Evolutionary conservation across 1,140 invertebrate species (phyloP), one percentile per base, ranked within the genome.

Genomic region (Drosophila bocki): DNA sequence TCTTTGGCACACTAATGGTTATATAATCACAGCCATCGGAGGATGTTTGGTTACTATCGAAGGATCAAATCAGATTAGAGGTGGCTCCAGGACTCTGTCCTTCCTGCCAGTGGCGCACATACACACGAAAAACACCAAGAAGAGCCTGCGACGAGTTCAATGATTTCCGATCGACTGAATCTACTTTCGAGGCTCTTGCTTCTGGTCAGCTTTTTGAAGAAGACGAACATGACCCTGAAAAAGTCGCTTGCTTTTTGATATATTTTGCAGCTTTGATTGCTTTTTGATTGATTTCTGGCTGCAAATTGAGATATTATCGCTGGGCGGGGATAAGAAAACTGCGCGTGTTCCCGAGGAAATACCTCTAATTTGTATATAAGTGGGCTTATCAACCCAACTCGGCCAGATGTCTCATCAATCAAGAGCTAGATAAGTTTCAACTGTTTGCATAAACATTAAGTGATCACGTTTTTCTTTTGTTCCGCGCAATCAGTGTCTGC

Each of bases 231-330:
- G 58, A 37, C 75, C 75, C 51, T 77, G 75, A 45, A 35, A 15
- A 22, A 69, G 50, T 22, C 54, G 47, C 37, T 33, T 26, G 37
- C 45, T 39, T 68, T 47, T 62, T 11, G 12, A 60, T 41, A 26
- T 13, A 60, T 64, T 51, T 19, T 17, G 19, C 47, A 44, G 29
- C 33, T 78, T 50, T 85, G 69, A 88, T 88, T 57, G 69, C 15
- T 90, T 88, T 88, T 75, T 88, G 80, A 88, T 88, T 80, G 84
- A 75, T 75, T 84, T 68, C 54, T 53, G 61, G 17, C 54, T 62
- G n/a, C 42, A 19, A 44, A 54, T 65, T n/a, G 33, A 17, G 72
- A 76, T 77, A 68, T 54, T 77, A 77, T 77, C 75, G 29, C 13
- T 12, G 33, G 35, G 6, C 12, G 51, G 6, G 51, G 51, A 54